Evolutionary conservation across 2,797 vertebrate genomes (phyloP).

Genomic region (Acanthopagrus latus): DNA sequence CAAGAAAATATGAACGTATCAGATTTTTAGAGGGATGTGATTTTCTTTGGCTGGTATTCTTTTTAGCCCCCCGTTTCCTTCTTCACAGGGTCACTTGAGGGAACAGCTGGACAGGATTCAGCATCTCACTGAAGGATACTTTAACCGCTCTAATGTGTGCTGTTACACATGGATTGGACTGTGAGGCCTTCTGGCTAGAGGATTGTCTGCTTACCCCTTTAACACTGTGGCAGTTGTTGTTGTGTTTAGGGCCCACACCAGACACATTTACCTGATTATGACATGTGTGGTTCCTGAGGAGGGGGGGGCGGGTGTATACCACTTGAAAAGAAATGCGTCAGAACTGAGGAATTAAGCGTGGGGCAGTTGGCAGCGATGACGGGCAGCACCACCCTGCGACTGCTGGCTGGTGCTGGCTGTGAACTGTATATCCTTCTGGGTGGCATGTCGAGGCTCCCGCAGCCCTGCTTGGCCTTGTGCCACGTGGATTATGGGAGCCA

Average conservation of each 20-base stretch:
- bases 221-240: background rate
- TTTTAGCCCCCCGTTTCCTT: background rate
- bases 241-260: background rate
- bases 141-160: background rate
- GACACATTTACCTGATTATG: background rate
- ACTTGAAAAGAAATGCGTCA: background rate
- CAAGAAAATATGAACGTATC: slow-evolving; percentile 14
- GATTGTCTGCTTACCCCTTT: background rate
- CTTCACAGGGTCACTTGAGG: slow-evolving; percentile 13
- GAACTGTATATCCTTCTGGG: slow-evolving; percentile 45
- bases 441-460: slow-evolving; percentile 44
- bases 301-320: background rate
- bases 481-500: slow-evolving; percentile 56
- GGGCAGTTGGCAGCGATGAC: slow-evolving; percentile 14
- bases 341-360: slow-evolving; percentile 8
- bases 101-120: slow-evolving; percentile 7
- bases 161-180: background rate
- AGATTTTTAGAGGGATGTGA: background rate
- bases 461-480: slow-evolving; percentile 53
- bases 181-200: background rate
- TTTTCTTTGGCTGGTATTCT: slow-evolving; percentile 2
- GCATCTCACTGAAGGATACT: slow-evolving; percentile 4
- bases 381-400: slow-evolving; percentile 12
- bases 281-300: background rate
- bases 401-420: slow-evolving; percentile 32